Evolutionary conservation across 1,140 invertebrate genomes (phyloP), one percentile per base, ranked within the genome.

Genomic region (Aphelinus certus): DNA sequence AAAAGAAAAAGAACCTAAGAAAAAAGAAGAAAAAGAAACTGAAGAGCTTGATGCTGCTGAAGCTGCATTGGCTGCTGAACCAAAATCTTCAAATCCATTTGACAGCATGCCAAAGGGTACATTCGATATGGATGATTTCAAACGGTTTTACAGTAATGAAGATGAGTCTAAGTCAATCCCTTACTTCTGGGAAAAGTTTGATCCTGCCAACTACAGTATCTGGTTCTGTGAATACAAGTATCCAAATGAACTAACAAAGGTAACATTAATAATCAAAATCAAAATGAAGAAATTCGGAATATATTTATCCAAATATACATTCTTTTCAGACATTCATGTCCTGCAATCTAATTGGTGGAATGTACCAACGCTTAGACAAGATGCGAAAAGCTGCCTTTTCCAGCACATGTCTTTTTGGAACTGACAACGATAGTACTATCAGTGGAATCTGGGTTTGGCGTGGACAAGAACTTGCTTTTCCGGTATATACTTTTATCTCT

Each of bases 161-260:
- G 96, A 98, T 71, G 97, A 96, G 83, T 88, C 91, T 49, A 94
- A 95, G 82, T 98, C 98, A 56, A 93, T 99, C 83, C 96, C 97
- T 2, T 99, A 97, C 85, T 99, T 99, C 90, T 99, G 97, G 95
- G 92, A 98, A 82, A 97, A 99, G 85, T 99, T 99, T 88, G 98
- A 99, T 86, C 89, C 95, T 43, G 94, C 98, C 85, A 92, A 98
- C 87, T 98, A 98, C 88, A 99, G 97, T 63, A 97, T 99, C 85
- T 99, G 98, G 98, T 93, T 92, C 73, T 93, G 95, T 72, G 96
- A 98, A 90, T 99, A 99, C 90, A 98, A 98, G 87, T 99, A 96
- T 86, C 94, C 94, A 71, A 90, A 98, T 77, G 97, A 99, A 87
- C 90, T 99, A 6, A 91, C 93, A 78, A 95, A 96, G 86, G 93